Percentiles rank a stretch among this genome's conserved stretches.
These are phyloP conservation scores for Montipora capricornis DNA, from an alignment of 64 coral and sea anemone species.

Conservation along the genomic window DNA sequence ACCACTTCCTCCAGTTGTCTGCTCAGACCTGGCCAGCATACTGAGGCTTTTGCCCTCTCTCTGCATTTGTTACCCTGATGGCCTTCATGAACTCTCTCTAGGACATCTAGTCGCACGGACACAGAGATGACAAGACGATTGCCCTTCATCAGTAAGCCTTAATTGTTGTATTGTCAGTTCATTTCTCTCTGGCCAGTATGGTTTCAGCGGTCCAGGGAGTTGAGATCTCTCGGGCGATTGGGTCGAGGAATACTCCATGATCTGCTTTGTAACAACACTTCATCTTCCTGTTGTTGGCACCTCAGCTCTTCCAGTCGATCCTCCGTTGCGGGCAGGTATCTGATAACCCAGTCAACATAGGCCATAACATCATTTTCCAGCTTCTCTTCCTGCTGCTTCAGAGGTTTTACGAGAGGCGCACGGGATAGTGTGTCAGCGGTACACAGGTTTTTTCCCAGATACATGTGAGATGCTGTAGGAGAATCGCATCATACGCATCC, in stretches of 20 bases:
- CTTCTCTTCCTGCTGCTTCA: neutral
- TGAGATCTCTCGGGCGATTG: neutral
- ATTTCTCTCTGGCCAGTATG: neutral
- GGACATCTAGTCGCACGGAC: neutral
- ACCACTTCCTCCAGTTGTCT: neutral
- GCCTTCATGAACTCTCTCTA: neutral
- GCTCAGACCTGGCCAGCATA: constrained; percentile 16
- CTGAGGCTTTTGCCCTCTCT: neutral
- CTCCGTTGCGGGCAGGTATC: constrained; percentile 18
- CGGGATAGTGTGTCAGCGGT: too few species aligned
- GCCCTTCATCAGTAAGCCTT: neutral
- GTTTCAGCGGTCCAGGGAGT: neutral
- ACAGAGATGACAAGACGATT: neutral
- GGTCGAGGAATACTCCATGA: too few species aligned
- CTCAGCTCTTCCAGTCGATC: constrained; percentile 19
- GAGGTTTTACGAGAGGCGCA: too few species aligned
- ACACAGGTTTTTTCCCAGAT: too few species aligned
- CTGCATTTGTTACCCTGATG: constrained; percentile 22
- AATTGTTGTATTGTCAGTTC: neutral
- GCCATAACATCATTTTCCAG: constrained; percentile 6
- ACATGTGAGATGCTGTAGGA: too few species aligned
- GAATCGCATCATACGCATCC: too few species aligned
- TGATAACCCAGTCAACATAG: constrained; percentile 22
- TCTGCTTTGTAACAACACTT: neutral
- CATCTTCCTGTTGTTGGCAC: neutral